Base-by-base conservation (phyloP, 2,797 vertebrate genomes). In the Leptatherina wallacei region DNA sequence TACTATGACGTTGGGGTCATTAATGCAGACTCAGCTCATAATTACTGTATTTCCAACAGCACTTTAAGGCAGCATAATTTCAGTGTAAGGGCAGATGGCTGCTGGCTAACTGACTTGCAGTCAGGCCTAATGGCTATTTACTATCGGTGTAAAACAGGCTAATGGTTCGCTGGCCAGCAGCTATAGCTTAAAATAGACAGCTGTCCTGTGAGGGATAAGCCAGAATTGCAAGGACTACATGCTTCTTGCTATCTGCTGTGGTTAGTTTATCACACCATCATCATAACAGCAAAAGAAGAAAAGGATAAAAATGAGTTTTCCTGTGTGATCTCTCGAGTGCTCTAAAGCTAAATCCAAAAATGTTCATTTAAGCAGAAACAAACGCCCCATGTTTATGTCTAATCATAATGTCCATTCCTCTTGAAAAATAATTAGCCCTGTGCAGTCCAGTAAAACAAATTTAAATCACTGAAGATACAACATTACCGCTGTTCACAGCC, bases 141-240 rank as follows among this genome's bases (percentile, higher is more conserved):
- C 88, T 91, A 88, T 89, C 82, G 77, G 85, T 90, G 87, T 92
- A 89, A 89, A 90, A 91, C 89, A 93, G 90, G 86, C 85, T 89
- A 89, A 91, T 89, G 83, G 87, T 90, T 83, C 57, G 54, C 81
- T 85, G 86, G 86, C 88, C 85, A 86, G 76, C 73, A 86, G 89
- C 88, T 84, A 87, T 80, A 87, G 88, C 88, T 85, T 81, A 87
- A 89, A 87, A 90, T 84, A 91, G 89, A 89, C 88, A 91, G 89
- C 82, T 92, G 88, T 88, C 84, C 85, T 81, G 82, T 72, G 75
- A 69, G 75, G 85, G 80, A 81, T 80, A 77, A 62, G 85, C 84
- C 83, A 84, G 75, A 63, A 73, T 69, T 69, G 63, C 80, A 87
- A 81, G 71, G 77, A 87, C 77, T 62, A 57, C 61, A 74, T 77